A percentile compares a stretch with the other conserved stretches of the same genome.
Conservation (phyloP, 1,140 invertebrate genomes). For the Drosophila pectinifera region DNA sequence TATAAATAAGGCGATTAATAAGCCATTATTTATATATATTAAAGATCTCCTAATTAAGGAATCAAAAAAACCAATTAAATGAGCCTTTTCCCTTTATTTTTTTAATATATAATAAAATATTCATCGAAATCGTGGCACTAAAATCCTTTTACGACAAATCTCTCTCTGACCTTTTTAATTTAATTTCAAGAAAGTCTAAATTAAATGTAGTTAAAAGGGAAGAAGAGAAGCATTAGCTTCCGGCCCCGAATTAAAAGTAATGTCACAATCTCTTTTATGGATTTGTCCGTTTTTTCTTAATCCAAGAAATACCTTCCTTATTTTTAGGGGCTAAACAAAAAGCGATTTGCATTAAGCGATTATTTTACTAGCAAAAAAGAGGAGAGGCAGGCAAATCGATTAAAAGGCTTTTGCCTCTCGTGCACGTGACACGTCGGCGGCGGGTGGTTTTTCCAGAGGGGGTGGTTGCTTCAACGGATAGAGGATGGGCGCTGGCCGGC, state of each 20-base stretch:
- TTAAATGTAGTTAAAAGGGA: slow-evolving; percentile 16
- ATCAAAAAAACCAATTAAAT: no score
- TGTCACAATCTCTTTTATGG: slow-evolving; percentile 26
- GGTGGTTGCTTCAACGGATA: background rate
- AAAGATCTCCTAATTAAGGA: no score
- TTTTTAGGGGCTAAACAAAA: slow-evolving; percentile 42
- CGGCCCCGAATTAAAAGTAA: background rate
- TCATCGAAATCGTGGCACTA: no score
- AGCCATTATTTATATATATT: no score
- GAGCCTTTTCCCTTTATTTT: no score
- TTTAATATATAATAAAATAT: no score
- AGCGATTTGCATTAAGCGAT: slow-evolving; percentile 77
- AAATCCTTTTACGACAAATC: background rate
- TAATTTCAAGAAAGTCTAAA: slow-evolving; percentile 10
- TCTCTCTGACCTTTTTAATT: background rate
- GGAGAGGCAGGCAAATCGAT: slow-evolving; percentile 64
- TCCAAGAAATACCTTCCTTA: slow-evolving; percentile 10
- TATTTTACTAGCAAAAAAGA: slow-evolving; percentile 63
- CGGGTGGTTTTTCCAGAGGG: slow-evolving; percentile 21
- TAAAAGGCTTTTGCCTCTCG: slow-evolving; percentile 61
- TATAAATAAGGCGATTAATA: no score
- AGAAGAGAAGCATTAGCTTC: slow-evolving; percentile 12
- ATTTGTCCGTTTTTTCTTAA: background rate
- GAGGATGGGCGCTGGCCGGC: slow-evolving; percentile 6
- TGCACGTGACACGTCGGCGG: slow-evolving; percentile 63